phyloP scores from a whole-genome alignment of 2,888 invertebrate species.

The Luperina nickerlii region DNA sequence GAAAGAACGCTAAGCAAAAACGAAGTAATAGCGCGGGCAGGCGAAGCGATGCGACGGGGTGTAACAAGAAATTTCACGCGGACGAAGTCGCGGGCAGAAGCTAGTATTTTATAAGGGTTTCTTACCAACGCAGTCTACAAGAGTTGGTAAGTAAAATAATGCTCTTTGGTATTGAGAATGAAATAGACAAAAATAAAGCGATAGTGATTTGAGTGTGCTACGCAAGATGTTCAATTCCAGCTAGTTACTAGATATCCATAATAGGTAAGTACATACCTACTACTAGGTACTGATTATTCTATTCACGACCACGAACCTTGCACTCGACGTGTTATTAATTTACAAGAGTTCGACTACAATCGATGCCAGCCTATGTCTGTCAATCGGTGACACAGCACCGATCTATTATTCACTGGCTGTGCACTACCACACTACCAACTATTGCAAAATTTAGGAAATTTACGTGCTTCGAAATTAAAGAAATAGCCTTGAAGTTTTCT shows the following conservation, averaged over 20 bases:
- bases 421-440: conserved; percentile 21
- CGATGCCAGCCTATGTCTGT: not conserved
- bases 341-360: conserved; percentile 9
- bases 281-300: not conserved
- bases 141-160: not conserved
- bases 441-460: conserved; percentile 46
- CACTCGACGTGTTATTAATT: conserved; percentile 34
- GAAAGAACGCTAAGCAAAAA: too few relatives aligned
- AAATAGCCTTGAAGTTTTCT: conserved; percentile 46
- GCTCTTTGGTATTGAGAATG: not conserved
- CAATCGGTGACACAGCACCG: conserved; percentile 12
- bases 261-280: not conserved
- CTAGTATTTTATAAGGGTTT: not conserved
- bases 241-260: not conserved
- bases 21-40: too few relatives aligned
- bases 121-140: not conserved
- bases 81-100: too few relatives aligned
- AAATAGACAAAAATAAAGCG: not conserved
- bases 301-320: conserved; percentile 16
- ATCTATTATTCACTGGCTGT: conserved; percentile 52
- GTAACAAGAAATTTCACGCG: too few relatives aligned
- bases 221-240: not conserved
- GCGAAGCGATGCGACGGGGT: too few relatives aligned
- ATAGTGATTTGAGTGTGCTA: conserved; percentile 1
- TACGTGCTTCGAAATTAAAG: conserved; percentile 47